Percentiles rank a stretch among this genome's conserved stretches.
phyloP scores from a whole-genome alignment of 2,888 invertebrate species.

The Ochropleura leucogaster region DNA sequence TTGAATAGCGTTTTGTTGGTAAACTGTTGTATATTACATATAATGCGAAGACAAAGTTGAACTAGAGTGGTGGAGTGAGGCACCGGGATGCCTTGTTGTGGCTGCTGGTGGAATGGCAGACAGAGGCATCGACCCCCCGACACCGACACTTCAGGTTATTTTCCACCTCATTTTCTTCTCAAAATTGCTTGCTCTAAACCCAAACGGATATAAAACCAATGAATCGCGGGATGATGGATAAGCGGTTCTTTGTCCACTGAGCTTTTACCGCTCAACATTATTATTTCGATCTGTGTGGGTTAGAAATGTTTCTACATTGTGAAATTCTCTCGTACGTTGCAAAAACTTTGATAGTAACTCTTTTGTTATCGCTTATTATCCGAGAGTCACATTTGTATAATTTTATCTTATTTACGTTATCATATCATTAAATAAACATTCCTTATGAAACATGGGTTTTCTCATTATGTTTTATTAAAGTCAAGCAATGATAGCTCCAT shows the following conservation, averaged over 20 bases:
- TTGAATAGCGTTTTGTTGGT: constrained; percentile 42
- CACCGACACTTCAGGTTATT: constrained; percentile 80
- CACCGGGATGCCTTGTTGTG: constrained; percentile 86
- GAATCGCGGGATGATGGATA: constrained; percentile 51
- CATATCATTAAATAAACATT: constrained; percentile 37
- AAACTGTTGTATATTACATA: constrained; percentile 35
- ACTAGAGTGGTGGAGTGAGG: constrained; percentile 61
- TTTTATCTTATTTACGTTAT: constrained; percentile 39
- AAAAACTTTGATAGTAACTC: constrained; percentile 23
- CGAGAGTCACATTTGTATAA: constrained; percentile 11
- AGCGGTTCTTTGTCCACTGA: constrained; percentile 51
- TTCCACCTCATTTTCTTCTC: constrained; percentile 56
- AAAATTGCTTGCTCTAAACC: constrained; percentile 51
- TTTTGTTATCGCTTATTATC: constrained; percentile 31
- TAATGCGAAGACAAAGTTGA: constrained; percentile 54
- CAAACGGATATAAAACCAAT: constrained; percentile 56
- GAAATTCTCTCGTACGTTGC: constrained; percentile 30
- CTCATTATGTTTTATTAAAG: constrained; percentile 23
- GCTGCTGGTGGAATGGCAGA: constrained; percentile 89
- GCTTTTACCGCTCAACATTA: constrained; percentile 43
- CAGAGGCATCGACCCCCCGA: constrained; percentile 88
- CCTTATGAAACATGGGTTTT: background rate
- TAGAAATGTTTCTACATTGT: constrained; percentile 22
- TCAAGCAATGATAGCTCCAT: background rate
- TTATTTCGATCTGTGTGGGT: constrained; percentile 27